phyloP scores from a whole-genome alignment of 2,888 invertebrate species.

The Polia nebulosa region DNA sequence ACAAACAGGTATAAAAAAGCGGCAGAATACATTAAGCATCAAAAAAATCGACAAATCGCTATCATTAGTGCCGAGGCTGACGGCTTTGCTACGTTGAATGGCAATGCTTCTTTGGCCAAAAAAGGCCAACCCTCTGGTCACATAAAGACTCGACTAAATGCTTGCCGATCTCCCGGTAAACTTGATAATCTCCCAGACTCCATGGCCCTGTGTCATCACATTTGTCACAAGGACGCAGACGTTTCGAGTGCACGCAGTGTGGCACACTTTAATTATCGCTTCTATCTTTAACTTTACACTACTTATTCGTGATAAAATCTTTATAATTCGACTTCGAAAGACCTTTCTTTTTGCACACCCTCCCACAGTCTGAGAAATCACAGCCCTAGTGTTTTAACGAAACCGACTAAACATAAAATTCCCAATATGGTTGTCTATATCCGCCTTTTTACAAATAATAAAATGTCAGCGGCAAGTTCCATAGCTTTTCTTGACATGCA shows the following conservation, averaged over 20 bases:
- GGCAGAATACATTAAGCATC: not conserved
- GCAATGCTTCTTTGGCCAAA: not conserved
- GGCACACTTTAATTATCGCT: no score
- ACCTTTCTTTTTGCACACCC: no score
- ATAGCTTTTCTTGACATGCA: not conserved
- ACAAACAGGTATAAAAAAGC: not conserved
- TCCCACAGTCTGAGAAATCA: no score
- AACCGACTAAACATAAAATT: not conserved
- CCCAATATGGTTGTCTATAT: not conserved
- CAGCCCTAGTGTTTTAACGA: no score
- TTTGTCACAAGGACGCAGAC: no score
- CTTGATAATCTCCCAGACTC: not conserved
- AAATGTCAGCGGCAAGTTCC: not conserved
- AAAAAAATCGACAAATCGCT: not conserved
- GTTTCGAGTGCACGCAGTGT: no score
- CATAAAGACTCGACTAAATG: no score
- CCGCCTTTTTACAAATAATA: not conserved
- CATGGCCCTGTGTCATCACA: not conserved
- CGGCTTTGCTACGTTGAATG: no score
- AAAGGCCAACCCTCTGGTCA: not conserved
- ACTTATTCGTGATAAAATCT: no score
- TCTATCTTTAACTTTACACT: no score
- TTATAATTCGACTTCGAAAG: no score
- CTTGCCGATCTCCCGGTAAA: not conserved
- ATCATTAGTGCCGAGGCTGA: no score